Evolutionary conservation across 2,797 vertebrate genomes (phyloP).

Genomic region (Poecilia wingei): DNA sequence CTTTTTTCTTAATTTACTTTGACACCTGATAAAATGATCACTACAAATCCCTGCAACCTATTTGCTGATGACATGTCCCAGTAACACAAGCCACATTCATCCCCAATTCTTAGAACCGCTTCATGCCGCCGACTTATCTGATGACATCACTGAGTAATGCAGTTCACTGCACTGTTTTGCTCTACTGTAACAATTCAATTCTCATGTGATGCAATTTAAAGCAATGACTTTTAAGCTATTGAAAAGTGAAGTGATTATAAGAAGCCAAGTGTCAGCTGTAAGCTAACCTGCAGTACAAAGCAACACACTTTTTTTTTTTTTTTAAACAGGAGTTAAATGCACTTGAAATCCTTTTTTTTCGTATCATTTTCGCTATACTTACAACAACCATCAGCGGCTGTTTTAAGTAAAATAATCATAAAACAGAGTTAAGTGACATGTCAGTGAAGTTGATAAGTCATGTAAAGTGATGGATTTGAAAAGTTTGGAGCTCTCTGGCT

Average conservation of each 20-base stretch:
- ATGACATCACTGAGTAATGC: slow-evolving; percentile 84
- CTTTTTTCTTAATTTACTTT: slow-evolving; percentile 18
- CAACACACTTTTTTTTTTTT: slow-evolving; percentile 24
- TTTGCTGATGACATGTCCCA: slow-evolving; percentile 79
- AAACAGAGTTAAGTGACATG: neutral
- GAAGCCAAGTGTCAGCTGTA: slow-evolving; percentile 51
- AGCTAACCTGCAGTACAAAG: slow-evolving; percentile 44
- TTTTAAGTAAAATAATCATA: neutral
- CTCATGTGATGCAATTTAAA: slow-evolving; percentile 80
- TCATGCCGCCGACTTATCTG: slow-evolving; percentile 70
- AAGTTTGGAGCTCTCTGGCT: neutral
- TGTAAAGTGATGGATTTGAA: neutral
- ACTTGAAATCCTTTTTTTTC: slow-evolving; percentile 3
- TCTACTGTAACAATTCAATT: slow-evolving; percentile 70
- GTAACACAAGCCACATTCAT: slow-evolving; percentile 70
- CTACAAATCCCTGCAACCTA: slow-evolving; percentile 48
- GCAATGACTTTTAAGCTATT: slow-evolving; percentile 71
- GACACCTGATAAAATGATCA: slow-evolving; percentile 37
- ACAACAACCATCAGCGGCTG: neutral
- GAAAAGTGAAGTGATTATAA: slow-evolving; percentile 70
- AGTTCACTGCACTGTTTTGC: slow-evolving; percentile 64
- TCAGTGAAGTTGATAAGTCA: neutral
- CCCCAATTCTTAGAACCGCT: slow-evolving; percentile 58
- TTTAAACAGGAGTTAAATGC: slow-evolving; percentile 28
- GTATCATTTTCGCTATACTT: neutral